Percentiles rank a stretch among this genome's conserved stretches.
Evolutionary conservation across 1,140 invertebrate species (phyloP).

Genomic region (Metaphire vulgaris): DNA sequence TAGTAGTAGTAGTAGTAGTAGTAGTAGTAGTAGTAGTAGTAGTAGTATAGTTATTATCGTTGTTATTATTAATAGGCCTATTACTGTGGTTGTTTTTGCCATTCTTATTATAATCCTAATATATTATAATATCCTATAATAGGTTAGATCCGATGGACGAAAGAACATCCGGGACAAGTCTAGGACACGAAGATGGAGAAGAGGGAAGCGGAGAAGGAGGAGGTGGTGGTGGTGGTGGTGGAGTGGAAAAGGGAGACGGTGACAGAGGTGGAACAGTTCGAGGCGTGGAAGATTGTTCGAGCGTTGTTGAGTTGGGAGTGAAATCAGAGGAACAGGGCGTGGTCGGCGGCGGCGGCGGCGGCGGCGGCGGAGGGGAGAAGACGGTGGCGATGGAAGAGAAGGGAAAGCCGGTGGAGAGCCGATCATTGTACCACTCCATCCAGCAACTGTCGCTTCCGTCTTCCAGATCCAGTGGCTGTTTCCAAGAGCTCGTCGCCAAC

Average conservation of each 20-base stretch:
- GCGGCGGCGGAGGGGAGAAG: background rate
- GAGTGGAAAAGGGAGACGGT: background rate
- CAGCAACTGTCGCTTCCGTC: background rate
- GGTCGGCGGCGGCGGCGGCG: too few relatives aligned
- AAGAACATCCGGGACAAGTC: too few relatives aligned
- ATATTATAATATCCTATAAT: too few relatives aligned
- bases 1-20: slow-evolving; percentile 3
- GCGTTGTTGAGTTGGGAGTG: too few relatives aligned
- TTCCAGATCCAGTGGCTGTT: background rate
- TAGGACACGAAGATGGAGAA: background rate
- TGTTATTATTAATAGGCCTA: too few relatives aligned
- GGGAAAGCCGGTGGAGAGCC: background rate
- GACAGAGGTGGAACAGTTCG: background rate
- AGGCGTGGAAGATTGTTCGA: too few relatives aligned
- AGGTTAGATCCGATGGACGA: too few relatives aligned
- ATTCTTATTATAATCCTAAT: too few relatives aligned
- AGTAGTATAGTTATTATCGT: background rate
- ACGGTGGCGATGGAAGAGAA: background rate
- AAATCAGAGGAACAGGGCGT: background rate
- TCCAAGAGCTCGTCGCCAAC: too few relatives aligned
- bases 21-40: slow-evolving; percentile 2
- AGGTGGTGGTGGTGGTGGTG: background rate
- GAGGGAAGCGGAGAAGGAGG: background rate
- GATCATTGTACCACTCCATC: background rate
- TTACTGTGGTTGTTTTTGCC: too few relatives aligned